Percentiles rank a stretch among this genome's conserved stretches.
Conservation (phyloP, 2,113 vertebrate genomes). For the Melanotaenia duboulayi region DNA sequence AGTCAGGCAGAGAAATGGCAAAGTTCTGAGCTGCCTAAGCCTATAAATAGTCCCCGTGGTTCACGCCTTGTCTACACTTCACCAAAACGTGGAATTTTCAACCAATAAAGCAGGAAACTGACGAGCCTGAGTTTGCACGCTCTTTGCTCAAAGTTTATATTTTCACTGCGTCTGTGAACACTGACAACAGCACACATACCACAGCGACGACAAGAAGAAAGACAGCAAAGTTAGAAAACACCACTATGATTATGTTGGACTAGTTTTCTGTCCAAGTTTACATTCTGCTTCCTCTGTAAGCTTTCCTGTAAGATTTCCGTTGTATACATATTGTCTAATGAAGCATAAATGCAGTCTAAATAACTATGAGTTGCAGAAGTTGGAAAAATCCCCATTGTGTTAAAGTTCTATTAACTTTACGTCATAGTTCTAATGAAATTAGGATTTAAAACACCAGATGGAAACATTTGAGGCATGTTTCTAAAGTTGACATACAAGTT, state of each 20-base stretch:
- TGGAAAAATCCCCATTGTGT: not conserved
- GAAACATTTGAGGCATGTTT: no score
- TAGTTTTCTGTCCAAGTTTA: constrained; percentile 28
- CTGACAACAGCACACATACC: constrained; percentile 6
- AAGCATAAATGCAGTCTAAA: constrained; percentile 15
- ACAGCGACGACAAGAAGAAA: constrained; percentile 3
- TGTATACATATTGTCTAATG: constrained; percentile 16
- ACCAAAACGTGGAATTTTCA: constrained; percentile 49
- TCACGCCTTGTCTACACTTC: constrained; percentile 59
- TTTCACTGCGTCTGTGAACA: constrained; percentile 25
- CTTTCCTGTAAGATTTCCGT: constrained; percentile 15
- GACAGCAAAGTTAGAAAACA: not conserved
- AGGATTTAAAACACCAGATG: no score
- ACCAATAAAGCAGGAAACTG: constrained; percentile 32
- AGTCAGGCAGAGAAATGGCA: constrained; percentile 58
- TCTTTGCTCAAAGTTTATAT: constrained; percentile 19
- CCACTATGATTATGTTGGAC: constrained; percentile 20
- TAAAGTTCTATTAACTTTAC: not conserved
- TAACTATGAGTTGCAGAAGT: not conserved
- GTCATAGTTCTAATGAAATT: no score
- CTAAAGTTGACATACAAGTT: no score
- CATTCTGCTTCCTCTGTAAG: constrained; percentile 18
- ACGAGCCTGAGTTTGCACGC: constrained; percentile 16
- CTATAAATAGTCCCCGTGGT: constrained; percentile 54
- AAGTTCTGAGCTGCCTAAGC: constrained; percentile 21